phyloP scores from a whole-genome alignment of 2,113 vertebrate species.

The Cheirogaleus medius region DNA sequence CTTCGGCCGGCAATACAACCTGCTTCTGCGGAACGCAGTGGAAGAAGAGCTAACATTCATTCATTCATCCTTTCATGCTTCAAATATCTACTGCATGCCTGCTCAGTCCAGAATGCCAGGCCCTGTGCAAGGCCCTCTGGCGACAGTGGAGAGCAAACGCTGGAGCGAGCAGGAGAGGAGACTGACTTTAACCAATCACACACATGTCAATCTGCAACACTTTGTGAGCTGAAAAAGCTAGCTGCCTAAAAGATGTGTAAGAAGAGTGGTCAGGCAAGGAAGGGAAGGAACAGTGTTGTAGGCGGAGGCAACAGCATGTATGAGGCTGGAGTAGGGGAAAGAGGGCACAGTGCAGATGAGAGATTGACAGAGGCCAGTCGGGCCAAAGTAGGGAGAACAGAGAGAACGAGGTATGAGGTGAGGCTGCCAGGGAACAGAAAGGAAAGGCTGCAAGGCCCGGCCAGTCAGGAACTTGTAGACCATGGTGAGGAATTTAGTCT shows the following conservation, averaged over 20 bases:
- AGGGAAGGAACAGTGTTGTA: not conserved
- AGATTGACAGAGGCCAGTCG: not conserved
- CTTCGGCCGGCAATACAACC: rapidly evolving
- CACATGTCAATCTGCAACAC: not conserved
- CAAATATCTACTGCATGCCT: not conserved
- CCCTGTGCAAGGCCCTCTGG: not conserved
- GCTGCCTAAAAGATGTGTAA: rapidly evolving
- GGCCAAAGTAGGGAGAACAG: not conserved
- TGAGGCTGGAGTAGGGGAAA: not conserved
- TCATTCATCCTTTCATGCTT: not conserved
- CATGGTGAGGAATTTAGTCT: not conserved
- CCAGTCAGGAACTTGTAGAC: not conserved
- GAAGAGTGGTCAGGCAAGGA: no score
- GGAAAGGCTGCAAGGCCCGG: not conserved
- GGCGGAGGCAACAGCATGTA: not conserved
- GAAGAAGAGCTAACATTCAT: not conserved
- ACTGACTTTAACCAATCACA: not conserved
- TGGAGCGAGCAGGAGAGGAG: not conserved
- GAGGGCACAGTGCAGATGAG: rapidly evolving
- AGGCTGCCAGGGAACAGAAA: no score
- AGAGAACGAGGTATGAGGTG: not conserved
- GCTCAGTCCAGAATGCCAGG: not conserved
- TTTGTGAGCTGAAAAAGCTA: not conserved
- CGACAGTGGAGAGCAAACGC: not conserved
- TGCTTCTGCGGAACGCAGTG: not conserved